Conservation (phyloP, 2,888 invertebrate species). For the Synanthedon myopaeformis region DNA sequence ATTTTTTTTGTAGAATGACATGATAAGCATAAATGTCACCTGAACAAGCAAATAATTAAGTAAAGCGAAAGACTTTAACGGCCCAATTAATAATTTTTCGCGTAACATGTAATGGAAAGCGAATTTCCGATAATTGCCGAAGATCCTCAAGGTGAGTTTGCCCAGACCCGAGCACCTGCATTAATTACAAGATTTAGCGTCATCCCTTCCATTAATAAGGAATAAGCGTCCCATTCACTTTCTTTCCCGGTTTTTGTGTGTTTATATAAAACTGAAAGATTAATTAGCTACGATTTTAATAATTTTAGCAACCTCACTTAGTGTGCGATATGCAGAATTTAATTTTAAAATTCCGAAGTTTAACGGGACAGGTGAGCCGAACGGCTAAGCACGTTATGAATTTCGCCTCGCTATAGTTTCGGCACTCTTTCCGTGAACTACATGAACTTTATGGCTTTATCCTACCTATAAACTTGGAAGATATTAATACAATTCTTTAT, state of each 20-base stretch:
- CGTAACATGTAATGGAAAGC: constrained; percentile 43
- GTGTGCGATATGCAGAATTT: constrained; percentile 58
- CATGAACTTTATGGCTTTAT: constrained; percentile 44
- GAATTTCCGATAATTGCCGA: constrained; percentile 51
- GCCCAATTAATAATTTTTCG: constrained; percentile 41
- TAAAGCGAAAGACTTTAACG: constrained; percentile 32
- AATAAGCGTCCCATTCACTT: constrained; percentile 29
- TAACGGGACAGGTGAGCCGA: constrained; percentile 65
- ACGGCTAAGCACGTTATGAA: constrained; percentile 68
- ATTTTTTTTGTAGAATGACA: too few relatives aligned
- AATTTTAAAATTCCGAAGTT: constrained; percentile 69
- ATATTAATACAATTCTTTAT: background rate
- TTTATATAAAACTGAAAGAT: constrained; percentile 55
- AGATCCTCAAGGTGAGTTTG: constrained; percentile 39
- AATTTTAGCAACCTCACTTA: constrained; percentile 58
- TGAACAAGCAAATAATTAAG: constrained; percentile 3
- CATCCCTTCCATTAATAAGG: constrained; percentile 37
- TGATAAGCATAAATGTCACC: too few relatives aligned
- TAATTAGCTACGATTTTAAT: constrained; percentile 64
- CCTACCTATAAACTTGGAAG: background rate
- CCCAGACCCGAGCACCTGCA: constrained; percentile 36
- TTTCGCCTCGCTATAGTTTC: constrained; percentile 56
- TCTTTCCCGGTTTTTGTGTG: constrained; percentile 39
- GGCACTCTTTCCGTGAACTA: constrained; percentile 53
- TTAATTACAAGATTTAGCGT: constrained; percentile 36